Evolutionary conservation across 2,888 invertebrate genomes (phyloP), one percentile per base, ranked within the genome.

Genomic region (Leucoptera coffeella): DNA sequence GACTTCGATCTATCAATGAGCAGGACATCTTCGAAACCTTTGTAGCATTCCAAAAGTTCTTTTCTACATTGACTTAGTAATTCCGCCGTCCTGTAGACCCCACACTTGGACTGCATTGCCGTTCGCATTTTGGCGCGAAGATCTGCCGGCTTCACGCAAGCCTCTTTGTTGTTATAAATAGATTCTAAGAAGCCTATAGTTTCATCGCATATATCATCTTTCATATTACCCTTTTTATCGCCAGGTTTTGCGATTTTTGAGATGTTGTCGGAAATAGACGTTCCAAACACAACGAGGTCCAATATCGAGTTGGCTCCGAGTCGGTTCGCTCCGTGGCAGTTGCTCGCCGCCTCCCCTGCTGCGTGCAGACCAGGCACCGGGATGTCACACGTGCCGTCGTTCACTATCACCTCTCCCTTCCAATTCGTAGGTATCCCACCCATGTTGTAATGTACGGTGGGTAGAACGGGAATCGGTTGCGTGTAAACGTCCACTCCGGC

Each of bases 361-460:
- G 94, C 90, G 49, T 92, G 96, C 4, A 99, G 71, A 4, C 99
- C 97, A 4, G 78, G 80, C 0, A 99, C 78, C 4, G 86, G 45
- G 24, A 55, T 50, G 43, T 92, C 91, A 9, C 61, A 34, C 3
- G 77, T 17, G 9, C 17, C 17, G 6, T 17, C 20, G 22, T 23
- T 21, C 19, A 21, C 12, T 15, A 7, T 14, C 12, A 64, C 65
- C 50, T 99, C 94, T 42, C 96, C 97, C 46, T 84, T 89, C 55
- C 86, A 94, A 58, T 97, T 97, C 9, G 97, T 96, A 1, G 97
- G 97, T 22, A 94, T 75, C 10, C 99, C 99, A 6, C 99, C 99
- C 99, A 99, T 99, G 43, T 97, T 99, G 60, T 99, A 99, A 60
- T 99, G 99, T 1, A 97, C 97, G 0, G 99, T 99, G 2, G 99